These are phyloP conservation scores for Engraulis encrasicolus DNA, from an alignment of 2,113 vertebrate species.

Conservation along the genomic window DNA sequence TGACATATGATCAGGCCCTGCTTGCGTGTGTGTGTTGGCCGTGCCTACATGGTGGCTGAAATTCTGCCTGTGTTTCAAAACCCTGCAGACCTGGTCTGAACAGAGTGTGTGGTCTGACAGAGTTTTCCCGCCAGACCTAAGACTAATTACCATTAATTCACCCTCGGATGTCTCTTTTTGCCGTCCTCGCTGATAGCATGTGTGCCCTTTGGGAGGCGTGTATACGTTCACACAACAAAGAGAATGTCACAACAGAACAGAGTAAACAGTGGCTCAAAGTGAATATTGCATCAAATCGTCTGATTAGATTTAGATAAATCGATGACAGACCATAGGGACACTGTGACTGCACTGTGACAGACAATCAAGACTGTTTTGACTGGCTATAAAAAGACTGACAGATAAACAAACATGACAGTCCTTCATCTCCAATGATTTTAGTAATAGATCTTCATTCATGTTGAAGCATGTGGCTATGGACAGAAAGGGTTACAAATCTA, in stretches of 20 bases:
- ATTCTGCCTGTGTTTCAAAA: neutral
- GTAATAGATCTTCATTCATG: neutral
- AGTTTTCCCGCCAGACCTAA: neutral
- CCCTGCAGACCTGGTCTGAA: neutral
- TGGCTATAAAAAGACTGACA: neutral
- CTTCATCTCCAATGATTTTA: neutral
- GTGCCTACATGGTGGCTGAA: neutral
- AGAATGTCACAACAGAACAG: neutral
- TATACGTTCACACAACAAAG: neutral
- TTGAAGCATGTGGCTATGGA: neutral
- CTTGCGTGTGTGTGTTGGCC: neutral
- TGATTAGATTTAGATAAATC: neutral
- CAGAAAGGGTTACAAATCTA: neutral
- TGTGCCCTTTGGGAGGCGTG: neutral
- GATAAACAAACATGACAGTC: neutral
- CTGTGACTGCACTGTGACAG: neutral
- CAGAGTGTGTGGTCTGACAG: neutral
- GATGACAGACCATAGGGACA: neutral
- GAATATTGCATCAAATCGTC: neutral
- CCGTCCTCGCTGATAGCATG: neutral
- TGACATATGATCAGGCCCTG: too few relatives aligned
- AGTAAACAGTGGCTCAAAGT: neutral
- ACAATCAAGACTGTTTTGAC: neutral
- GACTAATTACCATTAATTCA: conserved; percentile 3
- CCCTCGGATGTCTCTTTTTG: conserved; percentile 5